phyloP scores from a whole-genome alignment of 2,113 vertebrate species.

The Petrocephalus zakoni region DNA sequence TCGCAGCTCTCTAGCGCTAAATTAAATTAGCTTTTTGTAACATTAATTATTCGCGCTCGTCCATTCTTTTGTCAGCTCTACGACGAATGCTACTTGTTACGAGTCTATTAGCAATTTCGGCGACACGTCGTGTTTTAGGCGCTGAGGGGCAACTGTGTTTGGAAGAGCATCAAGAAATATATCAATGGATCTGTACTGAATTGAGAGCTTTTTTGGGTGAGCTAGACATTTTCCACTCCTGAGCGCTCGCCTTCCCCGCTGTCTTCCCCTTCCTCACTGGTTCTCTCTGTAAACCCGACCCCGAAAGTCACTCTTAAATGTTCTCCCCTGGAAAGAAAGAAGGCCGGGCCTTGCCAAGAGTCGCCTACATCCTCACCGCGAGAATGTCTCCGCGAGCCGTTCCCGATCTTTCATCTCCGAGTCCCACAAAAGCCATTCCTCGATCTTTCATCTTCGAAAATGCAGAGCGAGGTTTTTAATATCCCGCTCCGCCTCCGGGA shows the following conservation, averaged over 20 bases:
- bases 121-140: not conserved
- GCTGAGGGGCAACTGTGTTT: not conserved
- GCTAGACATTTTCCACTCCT: not conserved
- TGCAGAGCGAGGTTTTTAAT: not conserved
- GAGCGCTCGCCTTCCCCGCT: not conserved
- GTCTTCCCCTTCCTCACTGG: not conserved
- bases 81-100: not conserved
- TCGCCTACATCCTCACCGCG: slow-evolving; percentile 16
- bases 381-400: slow-evolving; percentile 30
- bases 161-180: not conserved
- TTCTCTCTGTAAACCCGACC: not conserved
- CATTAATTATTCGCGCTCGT: not conserved
- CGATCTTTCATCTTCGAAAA: slow-evolving; percentile 24
- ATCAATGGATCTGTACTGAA: not conserved
- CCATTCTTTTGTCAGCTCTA: not conserved
- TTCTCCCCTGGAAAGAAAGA: not conserved
- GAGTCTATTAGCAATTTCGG: not conserved
- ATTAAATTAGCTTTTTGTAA: not conserved
- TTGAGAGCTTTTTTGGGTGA: not conserved
- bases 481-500: not conserved
- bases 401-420: not conserved
- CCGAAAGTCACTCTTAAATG: not conserved
- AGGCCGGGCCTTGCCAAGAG: not conserved
- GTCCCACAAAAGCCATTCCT: not conserved
- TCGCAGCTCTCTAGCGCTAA: not conserved